A percentile compares a stretch with the other conserved stretches of the same genome.
phyloP scores from a whole-genome alignment of 2,113 vertebrate genomes.

The Coracopsis vasa region DNA sequence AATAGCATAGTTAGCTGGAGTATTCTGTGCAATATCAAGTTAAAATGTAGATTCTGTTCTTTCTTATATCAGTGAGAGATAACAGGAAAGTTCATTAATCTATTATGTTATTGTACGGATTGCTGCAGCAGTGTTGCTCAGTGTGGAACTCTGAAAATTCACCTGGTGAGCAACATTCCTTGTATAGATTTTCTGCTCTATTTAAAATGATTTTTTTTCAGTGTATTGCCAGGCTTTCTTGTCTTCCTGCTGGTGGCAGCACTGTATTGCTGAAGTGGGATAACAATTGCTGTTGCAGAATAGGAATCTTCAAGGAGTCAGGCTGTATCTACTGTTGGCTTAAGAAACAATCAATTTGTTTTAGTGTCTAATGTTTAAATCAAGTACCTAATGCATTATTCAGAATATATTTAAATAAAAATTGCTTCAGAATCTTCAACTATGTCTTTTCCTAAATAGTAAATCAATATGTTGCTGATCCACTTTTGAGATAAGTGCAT shows the following conservation, averaged over 20 bases:
- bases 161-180: background rate
- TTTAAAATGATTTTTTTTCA: background rate
- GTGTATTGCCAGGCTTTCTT: background rate
- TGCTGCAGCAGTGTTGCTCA: background rate
- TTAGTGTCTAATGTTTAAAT: background rate
- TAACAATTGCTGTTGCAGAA: background rate
- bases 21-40: constrained; percentile 4
- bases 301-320: background rate
- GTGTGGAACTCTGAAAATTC: background rate
- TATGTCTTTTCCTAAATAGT: background rate
- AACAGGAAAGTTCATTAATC: constrained; percentile 32
- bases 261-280: constrained; percentile 20
- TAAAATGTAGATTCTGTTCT: constrained; percentile 17
- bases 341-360: constrained; percentile 1
- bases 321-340: background rate
- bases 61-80: background rate
- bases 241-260: constrained; percentile 68
- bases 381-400: background rate
- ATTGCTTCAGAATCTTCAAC: background rate
- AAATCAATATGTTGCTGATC: background rate
- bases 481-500: background rate
- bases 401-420: background rate
- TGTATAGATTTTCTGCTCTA: background rate
- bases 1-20: constrained; percentile 5
- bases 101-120: background rate